These are phyloP conservation scores for Catharus fuscescens DNA, from an alignment of 2,113 vertebrate species.

Conservation along the genomic window DNA sequence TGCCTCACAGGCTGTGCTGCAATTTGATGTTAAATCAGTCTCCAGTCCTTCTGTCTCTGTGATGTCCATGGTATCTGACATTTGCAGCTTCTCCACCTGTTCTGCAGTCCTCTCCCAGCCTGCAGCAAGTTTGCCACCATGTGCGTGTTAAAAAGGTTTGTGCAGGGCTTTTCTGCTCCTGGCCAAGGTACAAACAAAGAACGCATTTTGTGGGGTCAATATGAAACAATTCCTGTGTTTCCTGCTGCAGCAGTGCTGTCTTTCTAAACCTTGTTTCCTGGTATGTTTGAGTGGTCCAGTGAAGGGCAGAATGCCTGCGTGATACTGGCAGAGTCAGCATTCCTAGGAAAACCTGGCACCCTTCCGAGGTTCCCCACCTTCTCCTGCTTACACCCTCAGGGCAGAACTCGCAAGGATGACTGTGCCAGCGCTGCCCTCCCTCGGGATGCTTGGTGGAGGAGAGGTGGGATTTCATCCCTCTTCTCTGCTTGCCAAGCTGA, in stretches of 20 bases:
- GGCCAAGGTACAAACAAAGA: not conserved
- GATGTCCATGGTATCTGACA: not conserved
- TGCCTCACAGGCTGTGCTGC: not conserved
- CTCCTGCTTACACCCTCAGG: not conserved
- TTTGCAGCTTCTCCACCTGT: not conserved
- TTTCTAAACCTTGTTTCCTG: not conserved
- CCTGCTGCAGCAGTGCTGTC: not conserved
- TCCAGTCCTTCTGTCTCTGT: not conserved
- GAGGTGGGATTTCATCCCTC: not conserved
- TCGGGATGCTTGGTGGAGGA: accelerated
- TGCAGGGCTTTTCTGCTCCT: not conserved
- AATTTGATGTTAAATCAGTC: not conserved
- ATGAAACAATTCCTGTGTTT: not conserved
- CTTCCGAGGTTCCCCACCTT: not conserved
- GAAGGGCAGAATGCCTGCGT: not conserved
- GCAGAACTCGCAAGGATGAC: not conserved
- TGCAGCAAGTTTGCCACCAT: not conserved
- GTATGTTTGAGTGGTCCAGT: not conserved
- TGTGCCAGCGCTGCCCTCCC: not conserved
- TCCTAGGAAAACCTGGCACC: not conserved
- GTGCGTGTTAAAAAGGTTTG: not conserved
- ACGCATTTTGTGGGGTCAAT: not conserved
- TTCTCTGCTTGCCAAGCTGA: not conserved
- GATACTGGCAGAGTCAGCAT: not conserved
- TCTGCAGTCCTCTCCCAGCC: not conserved